These are phyloP conservation scores for Merluccius polli DNA, from an alignment of 2,797 vertebrate species.

Conservation along the genomic window DNA sequence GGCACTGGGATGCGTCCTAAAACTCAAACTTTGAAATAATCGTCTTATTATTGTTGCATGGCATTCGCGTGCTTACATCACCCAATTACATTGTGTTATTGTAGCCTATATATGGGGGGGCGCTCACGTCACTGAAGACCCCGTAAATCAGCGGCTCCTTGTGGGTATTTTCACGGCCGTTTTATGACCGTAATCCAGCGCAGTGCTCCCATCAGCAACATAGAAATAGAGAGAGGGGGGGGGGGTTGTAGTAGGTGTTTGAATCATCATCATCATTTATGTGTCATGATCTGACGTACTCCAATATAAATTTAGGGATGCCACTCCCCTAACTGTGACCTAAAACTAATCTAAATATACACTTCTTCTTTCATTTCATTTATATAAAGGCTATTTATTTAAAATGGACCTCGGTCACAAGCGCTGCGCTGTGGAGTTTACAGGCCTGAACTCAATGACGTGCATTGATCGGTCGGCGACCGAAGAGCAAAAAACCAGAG, in stretches of 20 bases:
- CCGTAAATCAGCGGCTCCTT: background rate
- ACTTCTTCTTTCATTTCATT: background rate
- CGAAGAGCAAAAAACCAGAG: background rate
- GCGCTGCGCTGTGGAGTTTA: background rate
- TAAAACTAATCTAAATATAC: background rate
- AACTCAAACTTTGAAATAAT: background rate
- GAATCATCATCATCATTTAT: background rate
- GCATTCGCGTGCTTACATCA: background rate
- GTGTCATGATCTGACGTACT: background rate
- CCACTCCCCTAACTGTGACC: background rate
- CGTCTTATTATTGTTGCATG: background rate
- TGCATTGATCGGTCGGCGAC: background rate
- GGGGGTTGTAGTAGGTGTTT: background rate
- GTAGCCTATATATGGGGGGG: background rate
- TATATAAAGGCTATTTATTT: background rate
- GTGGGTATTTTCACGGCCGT: background rate
- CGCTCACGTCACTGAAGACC: background rate
- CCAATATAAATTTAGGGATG: background rate
- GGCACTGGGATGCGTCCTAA: background rate
- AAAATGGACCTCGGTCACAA: background rate
- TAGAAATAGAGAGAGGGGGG: background rate
- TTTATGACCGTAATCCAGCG: background rate
- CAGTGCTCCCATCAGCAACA: background rate
- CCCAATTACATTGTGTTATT: background rate
- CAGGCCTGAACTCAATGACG: background rate